These are phyloP conservation scores for Ursus arctos DNA, from an alignment of 2,113 vertebrate genomes.

Conservation along the genomic window DNA sequence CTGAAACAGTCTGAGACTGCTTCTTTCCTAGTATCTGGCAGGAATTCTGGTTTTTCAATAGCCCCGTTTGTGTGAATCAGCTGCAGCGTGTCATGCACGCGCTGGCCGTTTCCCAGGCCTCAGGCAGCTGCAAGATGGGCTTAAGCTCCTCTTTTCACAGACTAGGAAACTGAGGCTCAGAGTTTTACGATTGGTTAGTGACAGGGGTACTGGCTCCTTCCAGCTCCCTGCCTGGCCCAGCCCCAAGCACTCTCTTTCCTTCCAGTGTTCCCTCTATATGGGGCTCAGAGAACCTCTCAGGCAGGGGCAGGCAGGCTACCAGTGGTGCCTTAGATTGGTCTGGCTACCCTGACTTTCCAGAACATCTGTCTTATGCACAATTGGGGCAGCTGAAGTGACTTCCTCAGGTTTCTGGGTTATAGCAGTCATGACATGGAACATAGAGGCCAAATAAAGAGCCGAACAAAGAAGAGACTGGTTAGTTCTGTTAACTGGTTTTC, in stretches of 20 bases:
- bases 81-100: background rate
- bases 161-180: background rate
- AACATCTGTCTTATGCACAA: background rate
- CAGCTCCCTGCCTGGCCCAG: background rate
- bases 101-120: background rate
- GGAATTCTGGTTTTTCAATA: background rate
- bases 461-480: background rate
- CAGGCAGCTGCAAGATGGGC: background rate
- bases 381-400: background rate
- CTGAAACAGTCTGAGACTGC: background rate
- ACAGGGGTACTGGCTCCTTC: background rate
- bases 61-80: background rate
- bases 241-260: background rate
- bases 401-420: background rate
- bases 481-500: background rate
- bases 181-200: background rate
- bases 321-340: background rate
- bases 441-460: background rate
- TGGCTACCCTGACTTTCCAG: background rate
- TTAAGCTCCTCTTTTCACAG: background rate
- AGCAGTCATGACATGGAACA: background rate
- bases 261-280: background rate
- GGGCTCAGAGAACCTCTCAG: background rate
- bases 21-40: background rate
- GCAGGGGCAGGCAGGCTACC: background rate